Conservation (phyloP, 2,113 vertebrate species). For the Rhynchopsitta pachyrhyncha region DNA sequence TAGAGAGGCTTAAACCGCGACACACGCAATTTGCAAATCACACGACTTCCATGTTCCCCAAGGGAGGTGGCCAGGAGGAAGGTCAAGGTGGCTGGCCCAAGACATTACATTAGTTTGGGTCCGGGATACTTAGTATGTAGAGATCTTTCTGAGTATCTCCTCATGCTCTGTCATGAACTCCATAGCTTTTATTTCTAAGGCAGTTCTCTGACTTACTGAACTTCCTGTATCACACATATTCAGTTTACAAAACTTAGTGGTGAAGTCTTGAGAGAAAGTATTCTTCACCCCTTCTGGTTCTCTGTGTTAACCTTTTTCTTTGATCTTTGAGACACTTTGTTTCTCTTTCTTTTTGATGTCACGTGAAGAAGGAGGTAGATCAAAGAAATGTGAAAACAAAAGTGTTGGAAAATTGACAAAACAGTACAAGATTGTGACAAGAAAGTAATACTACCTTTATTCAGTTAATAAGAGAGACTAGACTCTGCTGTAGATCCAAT, state of each 20-base stretch:
- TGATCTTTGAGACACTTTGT: neutral
- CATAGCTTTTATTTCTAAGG: neutral
- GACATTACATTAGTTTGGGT: rapidly evolving
- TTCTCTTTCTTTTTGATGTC: neutral
- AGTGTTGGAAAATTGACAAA: neutral
- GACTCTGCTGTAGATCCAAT: neutral
- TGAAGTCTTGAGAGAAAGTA: neutral
- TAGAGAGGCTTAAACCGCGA: too few relatives aligned
- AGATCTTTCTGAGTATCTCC: neutral
- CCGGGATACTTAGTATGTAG: neutral
- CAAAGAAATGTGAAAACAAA: neutral
- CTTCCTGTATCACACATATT: neutral
- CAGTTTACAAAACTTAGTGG: neutral
- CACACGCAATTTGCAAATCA: neutral
- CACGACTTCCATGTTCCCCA: rapidly evolving
- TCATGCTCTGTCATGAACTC: neutral
- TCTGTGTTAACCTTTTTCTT: neutral
- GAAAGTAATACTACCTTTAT: neutral
- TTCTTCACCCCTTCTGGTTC: neutral
- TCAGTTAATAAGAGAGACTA: neutral
- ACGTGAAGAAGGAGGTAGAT: neutral
- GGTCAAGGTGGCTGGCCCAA: rapidly evolving
- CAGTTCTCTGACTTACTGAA: neutral
- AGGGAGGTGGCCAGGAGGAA: rapidly evolving
- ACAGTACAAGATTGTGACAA: neutral